phyloP scores from a whole-genome alignment of 2,797 vertebrate species.

The Trematomus bernacchii region DNA sequence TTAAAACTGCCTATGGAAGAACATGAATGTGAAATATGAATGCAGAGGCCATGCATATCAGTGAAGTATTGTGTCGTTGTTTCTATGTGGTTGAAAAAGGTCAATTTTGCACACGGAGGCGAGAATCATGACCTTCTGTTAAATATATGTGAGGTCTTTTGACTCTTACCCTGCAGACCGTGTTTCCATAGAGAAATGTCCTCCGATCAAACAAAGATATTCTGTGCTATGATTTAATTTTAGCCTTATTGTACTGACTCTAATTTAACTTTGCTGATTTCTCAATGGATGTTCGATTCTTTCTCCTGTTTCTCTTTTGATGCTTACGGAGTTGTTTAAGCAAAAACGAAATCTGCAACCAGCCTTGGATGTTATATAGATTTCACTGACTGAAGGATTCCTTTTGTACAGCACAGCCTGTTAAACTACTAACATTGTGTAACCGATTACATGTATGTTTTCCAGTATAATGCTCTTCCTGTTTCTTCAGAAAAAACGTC shows the following conservation, averaged over 20 bases:
- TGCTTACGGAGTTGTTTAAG: constrained; percentile 2
- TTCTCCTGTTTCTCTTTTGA: neutral
- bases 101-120: constrained; percentile 29
- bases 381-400: constrained; percentile 3
- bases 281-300: constrained; percentile 1
- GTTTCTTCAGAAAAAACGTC: neutral
- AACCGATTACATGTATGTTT: neutral
- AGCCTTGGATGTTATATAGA: constrained; percentile 5
- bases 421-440: neutral
- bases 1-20: constrained; percentile 45
- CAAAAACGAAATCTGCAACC: neutral
- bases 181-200: constrained; percentile 22
- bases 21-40: constrained; percentile 37
- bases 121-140: constrained; percentile 41
- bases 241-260: neutral
- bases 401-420: neutral
- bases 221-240: constrained; percentile 15
- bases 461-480: neutral
- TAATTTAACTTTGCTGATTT: constrained; percentile 12
- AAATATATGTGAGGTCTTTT: constrained; percentile 42
- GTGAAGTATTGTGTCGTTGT: constrained; percentile 34
- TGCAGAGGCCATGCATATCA: constrained; percentile 17
- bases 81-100: constrained; percentile 41
- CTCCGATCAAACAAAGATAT: constrained; percentile 7
- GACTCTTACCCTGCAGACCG: constrained; percentile 21